Evolutionary conservation across 30 jellyfish, hydroid and myxozoan species (phyloP).

Genomic region (Catostylus mosaicus): DNA sequence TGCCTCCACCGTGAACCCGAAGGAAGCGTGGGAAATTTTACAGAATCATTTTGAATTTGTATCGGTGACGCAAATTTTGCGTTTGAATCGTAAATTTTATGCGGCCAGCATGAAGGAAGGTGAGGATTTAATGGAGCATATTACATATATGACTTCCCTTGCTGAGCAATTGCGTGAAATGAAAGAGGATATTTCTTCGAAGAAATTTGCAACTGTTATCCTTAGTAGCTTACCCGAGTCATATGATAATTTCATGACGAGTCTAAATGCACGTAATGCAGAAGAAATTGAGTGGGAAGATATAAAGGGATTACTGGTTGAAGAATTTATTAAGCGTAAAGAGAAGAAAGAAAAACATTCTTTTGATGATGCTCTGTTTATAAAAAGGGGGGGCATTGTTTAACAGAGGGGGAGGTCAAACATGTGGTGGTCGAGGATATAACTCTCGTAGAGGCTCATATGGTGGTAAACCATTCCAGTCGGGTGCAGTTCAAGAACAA

Average conservation of each 20-base stretch:
- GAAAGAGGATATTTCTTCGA: conserved; percentile 42
- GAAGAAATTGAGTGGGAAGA: conserved; percentile 48
- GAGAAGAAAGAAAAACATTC: conserved; percentile 43
- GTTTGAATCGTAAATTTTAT: conserved; percentile 51
- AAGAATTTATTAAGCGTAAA: conserved; percentile 56
- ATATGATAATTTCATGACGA: conserved; percentile 25
- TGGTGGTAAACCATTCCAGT: conserved; percentile 35
- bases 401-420: conserved; percentile 32
- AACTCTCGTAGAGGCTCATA: conserved; percentile 53
- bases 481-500: conserved; percentile 21
- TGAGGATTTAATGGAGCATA: conserved; percentile 52
- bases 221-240: conserved; percentile 56
- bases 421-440: conserved; percentile 58
- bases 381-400: conserved; percentile 45
- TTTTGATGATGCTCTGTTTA: conserved; percentile 52
- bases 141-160: conserved; percentile 45
- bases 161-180: conserved; percentile 56
- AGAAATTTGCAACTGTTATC: conserved; percentile 45
- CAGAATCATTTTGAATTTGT: conserved; percentile 50
- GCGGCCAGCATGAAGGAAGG: conserved; percentile 57
- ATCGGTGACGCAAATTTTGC: conserved; percentile 45
- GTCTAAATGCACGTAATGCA: conserved; percentile 52
- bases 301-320: conserved; percentile 55
- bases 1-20: conserved; percentile 51
- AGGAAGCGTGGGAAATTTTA: conserved; percentile 62